Evolutionary conservation across 1,140 invertebrate genomes (phyloP), one percentile per base, ranked within the genome.

Genomic region (Colletes gigas): DNA sequence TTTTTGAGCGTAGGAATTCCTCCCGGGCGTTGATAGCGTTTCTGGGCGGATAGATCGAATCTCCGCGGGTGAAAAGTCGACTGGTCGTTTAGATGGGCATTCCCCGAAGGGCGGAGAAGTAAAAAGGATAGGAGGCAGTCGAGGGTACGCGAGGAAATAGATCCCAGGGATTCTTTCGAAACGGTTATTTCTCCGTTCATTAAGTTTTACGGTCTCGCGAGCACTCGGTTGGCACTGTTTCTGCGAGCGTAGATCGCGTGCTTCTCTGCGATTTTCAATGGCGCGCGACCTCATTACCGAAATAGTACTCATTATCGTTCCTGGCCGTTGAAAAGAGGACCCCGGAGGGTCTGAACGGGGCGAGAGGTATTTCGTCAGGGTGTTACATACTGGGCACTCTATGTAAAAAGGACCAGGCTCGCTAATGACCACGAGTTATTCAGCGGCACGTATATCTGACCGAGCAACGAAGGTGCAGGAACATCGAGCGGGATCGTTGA

Each of bases 271-370:
- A 91, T 92, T 88, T 92, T 93, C 91, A 93, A 92, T 92, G 91
- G 91, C 84, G 89, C 89, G 90, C 89, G 91, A 93, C 91, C 92
- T 92, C 91, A 92, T 93, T 93, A 93, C 90, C 88, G 89, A 90
- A 92, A 93, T 92, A 88, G 88, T 81, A 89, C 88, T 92, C 91
- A 90, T 92, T 93, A 92, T 88, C 88, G 89, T 92, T 89, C 85
- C 50, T 3, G 7, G 8, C 79, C 52, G 63, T 6, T 50, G 8
- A 50, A 50, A 55, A 59, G 65, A 70, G 71, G 70, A 30, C 67
- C 63, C 50, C 44, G 78, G 41, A 50, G 69, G 47, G 65, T 65
- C 41, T 65, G 52, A 50, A 50, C 17, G 54, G 65, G 55, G 65
- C 39, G 63, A 69, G 71, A 78, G 83, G 89, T 90, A 90, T 92